Conservation (phyloP, 1,140 invertebrate species). For the Eciton burchellii region DNA sequence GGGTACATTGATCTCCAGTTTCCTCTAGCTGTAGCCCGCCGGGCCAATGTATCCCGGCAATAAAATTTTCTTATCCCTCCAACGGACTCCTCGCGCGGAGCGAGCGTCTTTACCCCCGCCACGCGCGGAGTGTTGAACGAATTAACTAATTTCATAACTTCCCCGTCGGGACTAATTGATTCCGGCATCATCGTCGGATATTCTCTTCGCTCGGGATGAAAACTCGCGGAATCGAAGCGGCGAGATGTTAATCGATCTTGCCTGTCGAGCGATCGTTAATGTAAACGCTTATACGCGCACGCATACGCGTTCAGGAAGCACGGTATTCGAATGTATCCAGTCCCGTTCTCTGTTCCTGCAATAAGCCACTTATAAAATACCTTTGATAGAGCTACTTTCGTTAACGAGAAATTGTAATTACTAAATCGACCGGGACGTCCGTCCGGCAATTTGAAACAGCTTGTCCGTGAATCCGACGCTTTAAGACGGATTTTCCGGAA, state of each 20-base stretch:
- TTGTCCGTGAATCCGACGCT: conserved; percentile 3
- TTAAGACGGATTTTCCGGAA: conserved; percentile 49
- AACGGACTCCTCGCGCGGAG: conserved; percentile 25
- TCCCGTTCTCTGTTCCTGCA: not conserved
- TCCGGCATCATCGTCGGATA: not conserved
- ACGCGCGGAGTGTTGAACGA: conserved; percentile 31
- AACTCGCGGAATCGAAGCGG: not conserved
- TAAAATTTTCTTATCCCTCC: conserved; percentile 58
- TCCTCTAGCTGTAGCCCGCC: conserved; percentile 33
- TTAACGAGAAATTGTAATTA: conserved; percentile 36
- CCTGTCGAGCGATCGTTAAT: not conserved
- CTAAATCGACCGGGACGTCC: not conserved
- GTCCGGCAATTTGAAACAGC: conserved; percentile 16
- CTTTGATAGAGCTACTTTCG: not conserved
- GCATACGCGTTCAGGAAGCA: not conserved
- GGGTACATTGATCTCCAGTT: conserved; percentile 60
- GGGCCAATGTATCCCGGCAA: conserved; percentile 43
- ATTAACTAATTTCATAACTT: conserved; percentile 35
- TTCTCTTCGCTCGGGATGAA: not conserved
- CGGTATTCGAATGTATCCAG: not conserved
- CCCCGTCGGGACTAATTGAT: conserved; percentile 12
- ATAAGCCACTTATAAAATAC: not conserved
- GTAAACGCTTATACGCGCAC: not conserved
- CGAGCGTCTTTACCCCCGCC: no score
- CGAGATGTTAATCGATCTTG: not conserved